Percentiles rank a stretch among this genome's conserved stretches.
phyloP scores from a whole-genome alignment of 1,140 invertebrate genomes.

The Drosophila truncata region DNA sequence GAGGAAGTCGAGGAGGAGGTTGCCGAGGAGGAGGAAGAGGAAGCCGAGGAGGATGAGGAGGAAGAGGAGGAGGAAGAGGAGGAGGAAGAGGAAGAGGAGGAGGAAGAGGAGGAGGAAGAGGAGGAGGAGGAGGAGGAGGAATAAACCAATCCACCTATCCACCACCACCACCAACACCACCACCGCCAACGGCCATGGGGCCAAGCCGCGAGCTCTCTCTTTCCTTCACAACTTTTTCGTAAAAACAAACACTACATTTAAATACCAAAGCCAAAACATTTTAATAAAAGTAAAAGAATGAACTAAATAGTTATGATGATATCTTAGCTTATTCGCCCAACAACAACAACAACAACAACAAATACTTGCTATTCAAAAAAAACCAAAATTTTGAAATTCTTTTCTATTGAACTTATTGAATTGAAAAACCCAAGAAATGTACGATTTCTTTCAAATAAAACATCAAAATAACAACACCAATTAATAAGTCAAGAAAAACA shows the following conservation, averaged over 20 bases:
- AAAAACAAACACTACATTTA: slow-evolving; percentile 79
- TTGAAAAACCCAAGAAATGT: slow-evolving; percentile 65
- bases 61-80: slow-evolving; percentile 91
- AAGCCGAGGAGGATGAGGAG: slow-evolving; percentile 89
- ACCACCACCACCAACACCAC: slow-evolving; percentile 12
- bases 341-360: slow-evolving; percentile 25
- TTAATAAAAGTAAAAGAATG: slow-evolving; percentile 84
- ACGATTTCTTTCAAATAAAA: slow-evolving; percentile 79
- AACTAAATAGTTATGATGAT: slow-evolving; percentile 84
- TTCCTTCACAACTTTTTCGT: slow-evolving; percentile 73
- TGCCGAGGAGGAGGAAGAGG: slow-evolving; percentile 91
- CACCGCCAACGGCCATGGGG: neutral
- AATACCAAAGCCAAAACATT: slow-evolving; percentile 78
- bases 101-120: slow-evolving; percentile 87
- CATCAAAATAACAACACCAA: slow-evolving; percentile 68
- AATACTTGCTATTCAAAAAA: slow-evolving; percentile 42
- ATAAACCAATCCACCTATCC: slow-evolving; percentile 86
- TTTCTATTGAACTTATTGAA: slow-evolving; percentile 60
- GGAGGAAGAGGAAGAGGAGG: slow-evolving; percentile 89
- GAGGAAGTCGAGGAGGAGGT: slow-evolving; percentile 90
- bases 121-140: slow-evolving; percentile 88
- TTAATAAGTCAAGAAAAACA: slow-evolving; percentile 42
- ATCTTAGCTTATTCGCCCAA: slow-evolving; percentile 82
- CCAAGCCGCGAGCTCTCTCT: slow-evolving; percentile 24
- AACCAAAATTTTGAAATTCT: slow-evolving; percentile 52